Conservation (phyloP, 2,113 vertebrate genomes). For the Micronycteris hirsuta region DNA sequence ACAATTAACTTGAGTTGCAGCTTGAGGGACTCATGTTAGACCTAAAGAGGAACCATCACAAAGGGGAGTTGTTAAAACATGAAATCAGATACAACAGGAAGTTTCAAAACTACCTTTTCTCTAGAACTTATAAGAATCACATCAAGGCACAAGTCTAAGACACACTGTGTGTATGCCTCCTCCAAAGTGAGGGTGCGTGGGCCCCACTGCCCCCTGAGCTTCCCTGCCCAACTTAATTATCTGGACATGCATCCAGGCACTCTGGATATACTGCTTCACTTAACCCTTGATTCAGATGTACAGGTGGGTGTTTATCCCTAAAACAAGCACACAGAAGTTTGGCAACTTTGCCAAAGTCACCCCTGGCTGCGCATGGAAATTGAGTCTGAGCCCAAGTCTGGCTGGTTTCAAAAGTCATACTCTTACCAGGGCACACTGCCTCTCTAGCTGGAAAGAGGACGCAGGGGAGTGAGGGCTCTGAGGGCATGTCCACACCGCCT, state of each 20-base stretch:
- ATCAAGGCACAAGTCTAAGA: background rate
- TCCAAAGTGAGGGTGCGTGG: fast-evolving
- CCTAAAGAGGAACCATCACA: background rate
- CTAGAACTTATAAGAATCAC: background rate
- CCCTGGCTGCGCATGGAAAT: fast-evolving
- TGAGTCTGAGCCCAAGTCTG: background rate
- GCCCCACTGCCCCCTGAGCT: background rate
- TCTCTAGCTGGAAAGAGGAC: background rate
- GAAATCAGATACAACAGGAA: background rate
- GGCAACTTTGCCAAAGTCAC: background rate
- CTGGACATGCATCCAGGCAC: background rate
- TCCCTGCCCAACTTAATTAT: background rate
- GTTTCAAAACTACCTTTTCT: background rate
- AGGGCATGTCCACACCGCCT: background rate
- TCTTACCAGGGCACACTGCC: background rate
- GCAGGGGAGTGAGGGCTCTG: too few species aligned
- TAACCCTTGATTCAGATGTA: background rate
- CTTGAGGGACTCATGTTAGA: background rate
- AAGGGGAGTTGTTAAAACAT: background rate
- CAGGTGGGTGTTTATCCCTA: too few species aligned
- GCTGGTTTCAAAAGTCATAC: background rate
- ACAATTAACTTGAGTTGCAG: constrained; percentile 20
- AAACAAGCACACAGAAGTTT: background rate
- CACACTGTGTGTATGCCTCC: fast-evolving
- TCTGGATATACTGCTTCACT: fast-evolving